phyloP scores from a whole-genome alignment of 2,797 vertebrate species.

The Thripadectes ignobilis region DNA sequence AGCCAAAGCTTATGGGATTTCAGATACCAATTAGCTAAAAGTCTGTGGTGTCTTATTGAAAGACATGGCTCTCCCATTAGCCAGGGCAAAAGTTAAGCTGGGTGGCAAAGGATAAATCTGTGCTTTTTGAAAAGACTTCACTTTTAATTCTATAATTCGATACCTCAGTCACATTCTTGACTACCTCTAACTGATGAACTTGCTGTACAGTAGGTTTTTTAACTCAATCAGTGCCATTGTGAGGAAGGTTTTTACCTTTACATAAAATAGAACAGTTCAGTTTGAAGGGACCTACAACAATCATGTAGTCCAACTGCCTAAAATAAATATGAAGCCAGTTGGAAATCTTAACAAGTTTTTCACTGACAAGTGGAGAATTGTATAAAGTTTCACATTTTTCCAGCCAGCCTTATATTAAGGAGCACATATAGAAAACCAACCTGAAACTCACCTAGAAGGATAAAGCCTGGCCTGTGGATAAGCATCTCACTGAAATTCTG shows the following conservation, averaged over 20 bases:
- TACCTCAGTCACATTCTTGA: background rate
- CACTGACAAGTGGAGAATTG: background rate
- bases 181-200: background rate
- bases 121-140: background rate
- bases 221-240: background rate
- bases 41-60: constrained; percentile 22
- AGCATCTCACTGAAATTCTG: background rate
- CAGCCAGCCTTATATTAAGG: background rate
- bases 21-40: constrained; percentile 26
- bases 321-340: background rate
- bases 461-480: background rate
- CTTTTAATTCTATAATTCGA: background rate
- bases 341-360: background rate
- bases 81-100: background rate
- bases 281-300: background rate
- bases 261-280: background rate
- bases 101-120: background rate
- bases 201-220: background rate
- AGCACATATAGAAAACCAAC: background rate
- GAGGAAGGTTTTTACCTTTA: background rate
- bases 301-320: background rate
- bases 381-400: background rate
- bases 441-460: background rate
- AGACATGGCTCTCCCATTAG: background rate
- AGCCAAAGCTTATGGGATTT: constrained; percentile 23